These are phyloP conservation scores for sheep (Ovis aries) DNA, from an alignment of 2,113 vertebrate genomes.

Conservation along the genomic window DNA sequence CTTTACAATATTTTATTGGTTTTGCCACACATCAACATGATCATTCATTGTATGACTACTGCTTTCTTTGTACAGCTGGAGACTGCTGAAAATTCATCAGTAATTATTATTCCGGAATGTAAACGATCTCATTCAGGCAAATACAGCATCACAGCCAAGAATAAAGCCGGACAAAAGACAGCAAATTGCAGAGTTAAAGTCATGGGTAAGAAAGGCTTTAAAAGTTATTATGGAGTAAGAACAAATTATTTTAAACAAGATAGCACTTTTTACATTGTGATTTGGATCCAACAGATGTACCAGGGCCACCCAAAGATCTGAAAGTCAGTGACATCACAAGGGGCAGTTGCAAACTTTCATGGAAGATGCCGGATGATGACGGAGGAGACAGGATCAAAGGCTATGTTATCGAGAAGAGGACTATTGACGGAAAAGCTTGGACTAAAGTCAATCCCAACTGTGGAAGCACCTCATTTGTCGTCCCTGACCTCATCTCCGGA, in stretches of 20 bases:
- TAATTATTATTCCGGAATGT: constrained; percentile 86
- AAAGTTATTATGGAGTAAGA: background rate
- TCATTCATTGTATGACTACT: background rate
- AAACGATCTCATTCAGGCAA: constrained; percentile 91
- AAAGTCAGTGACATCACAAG: constrained; percentile 96
- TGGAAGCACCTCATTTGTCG: constrained; percentile 88
- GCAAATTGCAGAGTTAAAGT: constrained; percentile 91
- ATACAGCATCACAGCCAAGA: constrained; percentile 94
- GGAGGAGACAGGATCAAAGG: constrained; percentile 96
- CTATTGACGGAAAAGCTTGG: constrained; percentile 94
- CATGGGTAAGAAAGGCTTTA: constrained; percentile 84
- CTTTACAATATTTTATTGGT: no score
- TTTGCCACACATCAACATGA: no score
- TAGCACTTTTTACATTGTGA: constrained; percentile 19
- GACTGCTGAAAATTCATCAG: constrained; percentile 87
- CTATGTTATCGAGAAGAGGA: constrained; percentile 96
- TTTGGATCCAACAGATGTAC: constrained; percentile 85
- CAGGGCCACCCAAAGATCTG: constrained; percentile 92
- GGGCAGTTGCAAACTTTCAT: constrained; percentile 92
- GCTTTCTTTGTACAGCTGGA: constrained; percentile 80
- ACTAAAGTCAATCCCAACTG: constrained; percentile 95
- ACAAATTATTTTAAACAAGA: background rate
- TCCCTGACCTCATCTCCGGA: constrained; percentile 91
- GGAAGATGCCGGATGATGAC: constrained; percentile 95
- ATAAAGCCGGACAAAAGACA: constrained; percentile 93